Evolutionary conservation across 2,888 invertebrate species (phyloP), one percentile per base, ranked within the genome.

Genomic region (Zygothrica quintamaculata): DNA sequence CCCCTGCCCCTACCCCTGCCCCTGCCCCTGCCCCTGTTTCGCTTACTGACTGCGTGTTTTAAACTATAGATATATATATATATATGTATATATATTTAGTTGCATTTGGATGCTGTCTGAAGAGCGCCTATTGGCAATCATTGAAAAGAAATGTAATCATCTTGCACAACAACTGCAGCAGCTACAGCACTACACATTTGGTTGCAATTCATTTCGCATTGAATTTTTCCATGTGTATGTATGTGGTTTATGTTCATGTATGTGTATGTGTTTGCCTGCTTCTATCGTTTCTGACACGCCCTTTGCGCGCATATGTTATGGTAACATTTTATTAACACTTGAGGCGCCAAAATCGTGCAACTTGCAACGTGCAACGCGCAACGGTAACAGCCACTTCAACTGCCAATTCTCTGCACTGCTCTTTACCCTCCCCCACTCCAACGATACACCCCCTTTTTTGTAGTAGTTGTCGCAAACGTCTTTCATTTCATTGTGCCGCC

Each of bases 251-350:
- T n/a, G n/a, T n/a, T n/a, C n/a, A n/a, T 62, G 47, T 29, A 29
- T 60, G 59, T 34, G 29, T 57, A 42, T 55, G 52, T 56, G 52
- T 56, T 26, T 65, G 31, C 36, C 18, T 52, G 29, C 58, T 6
- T 25, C 36, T 12, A 11, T 12, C 6, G 36, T 13, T 13, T 6
- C 5, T 11, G 11, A 7, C 18, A 25, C 13, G 3, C 12, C 26
- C 29, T 48, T 33, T 64, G 71, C 51, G 53, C 50, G 57, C 58
- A 73, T 58, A 55, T 67, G 66, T 69, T 69, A 52, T 65, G 60
- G 60, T 76, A 81, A 73, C 87, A 82, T 85, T 82, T 82, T 82
- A 75, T 87, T 82, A 82, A 87, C 86, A 82, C 87, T 87, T 68
- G 60, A 71, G 70, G 79, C 77, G 77, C 74, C 73, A 73, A 82